These are phyloP conservation scores for Microctonus aethiopoides DNA, from an alignment of 2,888 invertebrate species.

Conservation along the genomic window DNA sequence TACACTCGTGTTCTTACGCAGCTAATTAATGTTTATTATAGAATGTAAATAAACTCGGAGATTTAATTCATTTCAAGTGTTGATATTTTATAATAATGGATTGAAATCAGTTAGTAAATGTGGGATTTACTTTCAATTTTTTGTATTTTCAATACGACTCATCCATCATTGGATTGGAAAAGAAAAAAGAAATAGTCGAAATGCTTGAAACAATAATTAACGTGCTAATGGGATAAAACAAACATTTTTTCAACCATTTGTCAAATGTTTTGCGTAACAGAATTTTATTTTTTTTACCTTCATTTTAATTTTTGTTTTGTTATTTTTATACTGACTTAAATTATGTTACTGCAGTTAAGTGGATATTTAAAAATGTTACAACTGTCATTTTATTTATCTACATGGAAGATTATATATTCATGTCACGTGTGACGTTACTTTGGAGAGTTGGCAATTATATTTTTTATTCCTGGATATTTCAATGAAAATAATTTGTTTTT, in stretches of 20 bases:
- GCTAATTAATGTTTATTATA: too few relatives aligned
- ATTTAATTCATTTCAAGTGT: too few relatives aligned
- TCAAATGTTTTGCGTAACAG: background rate
- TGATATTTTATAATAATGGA: too few relatives aligned
- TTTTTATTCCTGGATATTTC: too few relatives aligned
- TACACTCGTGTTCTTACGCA: too few relatives aligned
- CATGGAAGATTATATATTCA: background rate
- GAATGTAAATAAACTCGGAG: too few relatives aligned
- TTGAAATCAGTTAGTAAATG: too few relatives aligned
- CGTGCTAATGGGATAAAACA: background rate
- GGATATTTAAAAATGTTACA: background rate
- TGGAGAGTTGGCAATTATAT: background rate
- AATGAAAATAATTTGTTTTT: too few relatives aligned
- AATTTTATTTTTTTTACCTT: background rate
- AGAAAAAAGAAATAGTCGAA: background rate
- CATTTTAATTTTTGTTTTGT: background rate
- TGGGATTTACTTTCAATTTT: background rate
- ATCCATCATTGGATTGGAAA: constrained; percentile 6
- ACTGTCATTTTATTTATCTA: background rate
- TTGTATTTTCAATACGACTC: background rate
- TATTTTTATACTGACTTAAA: background rate
- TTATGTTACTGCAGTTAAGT: background rate
- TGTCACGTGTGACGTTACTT: constrained; percentile 35
- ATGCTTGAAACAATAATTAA: constrained; percentile 8
- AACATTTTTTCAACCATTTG: background rate